These are phyloP conservation scores for Cossypha niveicapilla DNA, from an alignment of 2,797 vertebrate species.

Conservation along the genomic window DNA sequence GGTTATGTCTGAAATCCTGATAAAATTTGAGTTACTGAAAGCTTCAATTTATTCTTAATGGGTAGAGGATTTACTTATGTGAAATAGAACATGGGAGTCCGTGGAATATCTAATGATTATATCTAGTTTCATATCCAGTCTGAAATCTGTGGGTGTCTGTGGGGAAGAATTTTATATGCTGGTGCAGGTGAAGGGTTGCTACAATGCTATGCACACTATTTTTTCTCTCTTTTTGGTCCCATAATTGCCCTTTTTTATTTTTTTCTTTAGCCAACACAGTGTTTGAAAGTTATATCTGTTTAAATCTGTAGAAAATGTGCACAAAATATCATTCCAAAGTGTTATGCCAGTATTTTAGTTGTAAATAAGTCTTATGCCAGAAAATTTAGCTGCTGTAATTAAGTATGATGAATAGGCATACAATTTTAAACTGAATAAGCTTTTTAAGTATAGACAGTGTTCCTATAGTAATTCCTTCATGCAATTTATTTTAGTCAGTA, in stretches of 20 bases:
- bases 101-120: background rate
- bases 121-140: background rate
- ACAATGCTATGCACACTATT: background rate
- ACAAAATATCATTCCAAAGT: background rate
- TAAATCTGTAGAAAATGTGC: background rate
- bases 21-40: background rate
- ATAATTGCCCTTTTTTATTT: background rate
- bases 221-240: background rate
- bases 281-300: background rate
- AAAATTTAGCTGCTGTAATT: background rate
- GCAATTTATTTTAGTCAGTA: conserved; percentile 15
- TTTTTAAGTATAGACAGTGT: background rate
- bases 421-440: background rate
- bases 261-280: background rate
- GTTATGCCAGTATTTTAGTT: background rate
- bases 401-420: background rate
- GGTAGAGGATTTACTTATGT: background rate
- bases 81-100: background rate
- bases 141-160: background rate
- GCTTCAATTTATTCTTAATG: background rate
- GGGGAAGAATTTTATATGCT: background rate
- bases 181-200: background rate
- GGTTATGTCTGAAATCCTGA: background rate
- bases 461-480: background rate
- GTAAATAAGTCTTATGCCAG: background rate